Conservation (phyloP, 2,888 invertebrate genomes). For the Lottia scabra region DNA sequence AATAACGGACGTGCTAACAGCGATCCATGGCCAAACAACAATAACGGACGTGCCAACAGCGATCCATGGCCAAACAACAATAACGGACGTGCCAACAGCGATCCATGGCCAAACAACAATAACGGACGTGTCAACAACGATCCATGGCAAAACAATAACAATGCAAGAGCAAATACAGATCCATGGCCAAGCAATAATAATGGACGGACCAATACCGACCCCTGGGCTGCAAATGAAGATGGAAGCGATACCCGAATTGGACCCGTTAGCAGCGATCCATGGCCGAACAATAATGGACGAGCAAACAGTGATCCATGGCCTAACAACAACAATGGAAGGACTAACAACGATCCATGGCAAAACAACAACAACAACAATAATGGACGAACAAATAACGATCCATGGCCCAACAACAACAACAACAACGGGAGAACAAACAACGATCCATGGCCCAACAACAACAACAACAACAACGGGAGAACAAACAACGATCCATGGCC, state of each 20-base stretch:
- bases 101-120: not conserved
- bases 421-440: not conserved
- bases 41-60: not conserved
- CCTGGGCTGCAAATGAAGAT: not conserved
- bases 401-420: not conserved
- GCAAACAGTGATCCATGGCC: not conserved
- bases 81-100: not conserved
- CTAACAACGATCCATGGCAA: not conserved
- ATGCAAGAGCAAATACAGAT: not conserved
- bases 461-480: not conserved
- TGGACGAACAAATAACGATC: not conserved
- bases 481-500: not conserved
- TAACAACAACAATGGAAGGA: not conserved
- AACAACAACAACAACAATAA: constrained; percentile 1
- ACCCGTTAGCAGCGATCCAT: not conserved
- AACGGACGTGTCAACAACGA: not conserved
- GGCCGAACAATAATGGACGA: not conserved
- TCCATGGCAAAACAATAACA: not conserved
- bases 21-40: constrained; percentile 1
- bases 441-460: not conserved
- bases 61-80: not conserved
- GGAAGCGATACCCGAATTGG: too few species aligned
- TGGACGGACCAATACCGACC: not conserved
- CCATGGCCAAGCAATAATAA: not conserved
- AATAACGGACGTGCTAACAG: not conserved